These are phyloP conservation scores for Drosophila incognita DNA, from an alignment of 2,888 invertebrate species.

Conservation along the genomic window DNA sequence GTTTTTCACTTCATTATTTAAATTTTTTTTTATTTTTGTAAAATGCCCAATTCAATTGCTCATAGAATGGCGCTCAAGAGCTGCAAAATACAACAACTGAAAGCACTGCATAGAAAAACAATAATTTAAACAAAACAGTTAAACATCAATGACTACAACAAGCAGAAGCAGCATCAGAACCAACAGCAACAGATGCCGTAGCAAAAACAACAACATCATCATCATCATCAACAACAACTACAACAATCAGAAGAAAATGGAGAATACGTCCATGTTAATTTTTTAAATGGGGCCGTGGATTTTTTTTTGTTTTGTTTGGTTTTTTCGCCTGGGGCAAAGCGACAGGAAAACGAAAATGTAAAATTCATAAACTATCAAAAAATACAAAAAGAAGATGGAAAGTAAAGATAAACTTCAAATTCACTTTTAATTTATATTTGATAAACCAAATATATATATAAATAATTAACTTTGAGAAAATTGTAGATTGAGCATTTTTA, in stretches of 20 bases:
- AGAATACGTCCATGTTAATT: slow-evolving; percentile 23
- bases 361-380: slow-evolving; percentile 30
- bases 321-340: slow-evolving; percentile 43
- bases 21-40: slow-evolving; percentile 19
- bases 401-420: slow-evolving; percentile 26
- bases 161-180: slow-evolving; percentile 15
- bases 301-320: slow-evolving; percentile 46
- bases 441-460: slow-evolving; percentile 37
- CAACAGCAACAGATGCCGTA: slow-evolving; percentile 33
- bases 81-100: slow-evolving; percentile 85
- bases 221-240: slow-evolving; percentile 7
- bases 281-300: slow-evolving; percentile 52
- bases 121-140: slow-evolving; percentile 33
- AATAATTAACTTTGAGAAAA: neutral
- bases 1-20: slow-evolving; percentile 46
- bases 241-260: slow-evolving; percentile 22
- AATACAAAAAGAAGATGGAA: slow-evolving; percentile 10
- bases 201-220: slow-evolving; percentile 5
- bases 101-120: slow-evolving; percentile 83
- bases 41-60: slow-evolving; percentile 13
- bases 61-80: slow-evolving; percentile 84
- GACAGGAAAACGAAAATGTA: slow-evolving; percentile 48
- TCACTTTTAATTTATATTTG: slow-evolving; percentile 41
- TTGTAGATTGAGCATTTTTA: slow-evolving; percentile 8
- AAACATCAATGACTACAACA: slow-evolving; percentile 25